Evolutionary conservation across 1,140 invertebrate species (phyloP), one percentile per base, ranked within the genome.

Genomic region (Procambarus virginalis): DNA sequence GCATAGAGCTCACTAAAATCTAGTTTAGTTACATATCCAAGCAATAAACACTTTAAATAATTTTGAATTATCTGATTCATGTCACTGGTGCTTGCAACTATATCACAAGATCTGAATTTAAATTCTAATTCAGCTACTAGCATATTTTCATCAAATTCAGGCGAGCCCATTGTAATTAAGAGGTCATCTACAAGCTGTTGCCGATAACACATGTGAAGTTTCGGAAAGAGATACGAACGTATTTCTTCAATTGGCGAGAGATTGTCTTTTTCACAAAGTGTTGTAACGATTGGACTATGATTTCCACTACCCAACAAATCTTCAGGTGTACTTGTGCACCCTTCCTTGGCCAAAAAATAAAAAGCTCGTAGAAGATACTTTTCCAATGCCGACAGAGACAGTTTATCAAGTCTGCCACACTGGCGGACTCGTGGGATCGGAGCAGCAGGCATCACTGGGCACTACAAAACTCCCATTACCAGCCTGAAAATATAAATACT

Each of bases 41-140:
- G 46, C 46, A 79, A n/a, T 6, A 79, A 51, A 79, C 77, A 79
- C n/a, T 79, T 79, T 51, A 79, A 79, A 51, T 49, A 79, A 49
- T 17, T 22, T 51, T 79, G 46, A 46, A 79, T 79, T 20, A 51
- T 51, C 46, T 49, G 77, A 22, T 55, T 79, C 77, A 79, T 79
- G 48, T 79, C 10, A 48, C 49, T 79, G 3, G 77, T 79, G 3
- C 48, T n/a, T 49, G 49, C 77, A 51, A 79, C 48, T 49, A 51
- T 48, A 79, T 79, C 77, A 79, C 51, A 51, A 2, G 77, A 46
- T 51, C 51, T 79, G 49, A 79, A 79, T 51, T 79, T 51, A 79
- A 79, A 79, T 51, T 79, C 77, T 79, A 79, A 17, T 12, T 46
- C 77, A 49, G 48, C 51, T 51, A 79, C 45, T 6, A 79, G 10